A percentile compares a stretch with the other conserved stretches of the same genome.
phyloP scores from a whole-genome alignment of 2,888 invertebrate species.

The Synergus umbraculus region DNA sequence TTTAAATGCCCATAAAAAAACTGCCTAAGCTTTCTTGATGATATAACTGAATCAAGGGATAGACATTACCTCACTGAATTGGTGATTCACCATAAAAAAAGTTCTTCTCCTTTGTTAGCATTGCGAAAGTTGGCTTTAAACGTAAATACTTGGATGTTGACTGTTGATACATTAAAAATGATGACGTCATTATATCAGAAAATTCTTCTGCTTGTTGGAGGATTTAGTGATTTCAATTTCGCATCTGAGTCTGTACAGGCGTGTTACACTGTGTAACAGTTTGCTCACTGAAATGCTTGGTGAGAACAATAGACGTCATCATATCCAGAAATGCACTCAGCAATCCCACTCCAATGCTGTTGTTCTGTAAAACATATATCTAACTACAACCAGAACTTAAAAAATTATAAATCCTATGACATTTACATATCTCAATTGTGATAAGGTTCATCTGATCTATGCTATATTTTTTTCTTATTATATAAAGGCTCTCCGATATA shows the following conservation, averaged over 20 bases:
- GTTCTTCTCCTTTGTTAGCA: not conserved
- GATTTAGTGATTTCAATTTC: not conserved
- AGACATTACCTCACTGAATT: not conserved
- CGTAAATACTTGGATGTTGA: not conserved
- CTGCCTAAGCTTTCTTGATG: not conserved
- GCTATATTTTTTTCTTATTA: not conserved
- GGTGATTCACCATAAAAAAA: not conserved
- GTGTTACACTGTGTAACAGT: not conserved
- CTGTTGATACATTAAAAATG: not conserved
- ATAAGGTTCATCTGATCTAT: not conserved
- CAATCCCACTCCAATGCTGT: not conserved
- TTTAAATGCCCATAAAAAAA: not conserved
- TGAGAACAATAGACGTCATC: conserved; percentile 6
- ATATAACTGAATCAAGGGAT: not conserved
- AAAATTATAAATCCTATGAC: not conserved
- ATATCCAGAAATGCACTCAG: conserved; percentile 17
- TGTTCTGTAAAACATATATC: not conserved
- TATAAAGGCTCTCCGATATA: not conserved
- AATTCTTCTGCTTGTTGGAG: not conserved
- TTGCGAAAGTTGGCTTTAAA: not conserved
- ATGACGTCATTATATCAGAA: not conserved
- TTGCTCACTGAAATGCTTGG: conserved; percentile 6
- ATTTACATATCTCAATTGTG: not conserved
- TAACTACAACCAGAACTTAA: not conserved
- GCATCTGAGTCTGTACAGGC: not conserved